Evolutionary conservation across 23 tunicate species (phyloP).

Genomic region (Pegea sp.): DNA sequence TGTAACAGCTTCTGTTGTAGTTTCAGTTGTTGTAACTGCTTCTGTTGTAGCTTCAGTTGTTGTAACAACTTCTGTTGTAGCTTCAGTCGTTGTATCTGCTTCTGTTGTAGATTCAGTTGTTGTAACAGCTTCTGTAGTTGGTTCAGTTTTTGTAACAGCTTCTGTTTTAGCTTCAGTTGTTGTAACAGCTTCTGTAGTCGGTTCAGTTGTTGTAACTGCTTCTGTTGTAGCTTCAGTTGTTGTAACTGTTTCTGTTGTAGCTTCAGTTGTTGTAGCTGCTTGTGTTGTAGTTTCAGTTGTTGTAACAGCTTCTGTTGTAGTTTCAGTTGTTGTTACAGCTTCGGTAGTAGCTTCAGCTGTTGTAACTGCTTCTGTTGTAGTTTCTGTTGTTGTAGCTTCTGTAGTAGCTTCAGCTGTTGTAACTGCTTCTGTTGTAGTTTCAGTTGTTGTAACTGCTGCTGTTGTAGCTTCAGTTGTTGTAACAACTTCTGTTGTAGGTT

Average conservation of each 20-base stretch:
- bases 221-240: neutral
- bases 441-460: constrained; percentile 2
- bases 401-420: constrained; percentile 1
- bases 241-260: neutral
- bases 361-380: neutral
- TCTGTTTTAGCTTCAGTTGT: neutral
- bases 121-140: constrained; percentile 1
- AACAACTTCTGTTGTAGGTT: neutral
- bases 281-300: neutral
- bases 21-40: neutral
- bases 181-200: neutral
- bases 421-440: neutral
- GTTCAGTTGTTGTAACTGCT: neutral
- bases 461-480: constrained; percentile 1
- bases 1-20: neutral
- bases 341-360: neutral
- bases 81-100: neutral
- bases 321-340: neutral
- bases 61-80: neutral
- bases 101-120: neutral
- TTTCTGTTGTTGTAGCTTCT: neutral
- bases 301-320: neutral
- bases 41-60: neutral
- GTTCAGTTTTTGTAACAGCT: neutral
- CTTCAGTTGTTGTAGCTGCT: neutral